Evolutionary conservation across 2,888 invertebrate species (phyloP), one percentile per base, ranked within the genome.

Genomic region (Ectobius pallidus): DNA sequence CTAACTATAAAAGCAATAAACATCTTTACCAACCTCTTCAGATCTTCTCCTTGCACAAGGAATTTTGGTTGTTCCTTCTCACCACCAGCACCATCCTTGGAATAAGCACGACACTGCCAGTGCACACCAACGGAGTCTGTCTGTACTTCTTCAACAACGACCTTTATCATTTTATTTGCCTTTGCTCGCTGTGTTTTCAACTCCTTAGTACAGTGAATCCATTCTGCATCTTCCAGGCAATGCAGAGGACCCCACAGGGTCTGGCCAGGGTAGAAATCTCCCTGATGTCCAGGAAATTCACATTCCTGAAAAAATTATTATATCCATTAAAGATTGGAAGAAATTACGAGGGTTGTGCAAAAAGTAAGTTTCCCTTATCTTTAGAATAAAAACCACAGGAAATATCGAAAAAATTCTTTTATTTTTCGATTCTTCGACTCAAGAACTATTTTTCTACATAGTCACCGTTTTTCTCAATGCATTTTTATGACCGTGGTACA

Each of bases 51-150:
- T 80, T 88, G 84, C 1, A 92, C 85, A n/a, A 86, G 82, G 69
- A 86, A 86, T 78, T 89, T 91, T 14, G 93, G 92, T 77, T 92
- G 91, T 74, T 85, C 84, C 73, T 90, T 89, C 58, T 87, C 86
- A 1, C 87, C 84, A 58, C 79, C 79, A 58, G 76, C 73, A 20
- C 84, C 84, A 76, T 88, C 86, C 78, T 90, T 90, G 16, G 91
- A 86, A 74, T 84, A 85, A 0, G 91, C 91, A 76, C 91, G 89
- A 79, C 94, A 94, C 77, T 94, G 92, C 96, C 96, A 96, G 79
- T 92, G 92, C 0, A 97, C 94, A 78, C 91, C 92, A 20, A 96
- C 90, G 77, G 91, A 89, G 75, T 91, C 90, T 1, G 94, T 92
- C 80, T 92, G 89, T 9, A 96, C 92, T 68, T 92, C 90, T 81